A percentile compares a stretch with the other conserved stretches of the same genome.
phyloP scores from a whole-genome alignment of 2,888 invertebrate genomes.

The Subacronicta megacephala region DNA sequence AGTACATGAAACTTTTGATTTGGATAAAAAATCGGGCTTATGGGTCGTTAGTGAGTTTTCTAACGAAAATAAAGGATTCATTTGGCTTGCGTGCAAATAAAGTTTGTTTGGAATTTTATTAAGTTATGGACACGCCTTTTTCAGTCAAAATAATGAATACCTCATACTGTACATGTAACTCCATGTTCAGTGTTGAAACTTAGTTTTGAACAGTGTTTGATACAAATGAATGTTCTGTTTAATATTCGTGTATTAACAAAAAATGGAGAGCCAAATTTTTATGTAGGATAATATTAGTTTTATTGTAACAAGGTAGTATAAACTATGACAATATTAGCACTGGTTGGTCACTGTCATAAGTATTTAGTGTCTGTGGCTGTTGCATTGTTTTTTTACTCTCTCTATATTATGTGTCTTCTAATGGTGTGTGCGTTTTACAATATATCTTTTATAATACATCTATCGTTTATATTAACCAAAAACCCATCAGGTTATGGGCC shows the following conservation, averaged over 20 bases:
- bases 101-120: conserved; percentile 28
- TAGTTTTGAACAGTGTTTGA: conserved; percentile 14
- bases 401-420: too few relatives aligned
- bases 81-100: conserved; percentile 5
- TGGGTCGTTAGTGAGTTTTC: conserved; percentile 21
- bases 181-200: conserved; percentile 6
- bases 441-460: too few relatives aligned
- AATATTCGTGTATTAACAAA: background rate
- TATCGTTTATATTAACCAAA: too few relatives aligned
- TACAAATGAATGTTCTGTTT: conserved; percentile 9
- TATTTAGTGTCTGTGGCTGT: too few relatives aligned
- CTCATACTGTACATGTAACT: conserved; percentile 16
- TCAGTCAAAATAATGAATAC: conserved; percentile 26
- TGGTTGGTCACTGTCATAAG: too few relatives aligned
- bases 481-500: too few relatives aligned
- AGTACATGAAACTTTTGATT: background rate
- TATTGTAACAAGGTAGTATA: too few relatives aligned
- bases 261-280: conserved; percentile 10
- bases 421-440: too few relatives aligned
- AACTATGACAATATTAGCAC: too few relatives aligned
- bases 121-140: conserved; percentile 17
- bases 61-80: conserved; percentile 24
- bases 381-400: too few relatives aligned
- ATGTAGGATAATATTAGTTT: too few relatives aligned
- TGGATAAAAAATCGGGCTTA: background rate